These are phyloP conservation scores for Trigoniulus corallinus DNA, from an alignment of 1,140 invertebrate genomes.

Conservation along the genomic window DNA sequence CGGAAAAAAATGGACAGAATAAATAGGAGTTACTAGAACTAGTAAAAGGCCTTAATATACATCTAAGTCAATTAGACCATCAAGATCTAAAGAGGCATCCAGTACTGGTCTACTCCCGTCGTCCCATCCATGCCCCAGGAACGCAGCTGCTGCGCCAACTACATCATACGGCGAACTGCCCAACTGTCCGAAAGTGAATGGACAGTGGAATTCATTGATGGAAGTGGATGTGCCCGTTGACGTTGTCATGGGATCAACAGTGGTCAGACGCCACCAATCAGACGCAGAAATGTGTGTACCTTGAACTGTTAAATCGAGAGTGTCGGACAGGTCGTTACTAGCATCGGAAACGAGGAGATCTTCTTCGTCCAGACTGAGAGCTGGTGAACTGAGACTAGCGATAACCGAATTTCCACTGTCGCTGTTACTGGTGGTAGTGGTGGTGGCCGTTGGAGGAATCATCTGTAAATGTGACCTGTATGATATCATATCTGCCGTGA, in stretches of 20 bases:
- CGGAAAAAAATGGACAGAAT: too few species aligned
- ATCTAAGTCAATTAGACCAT: conserved; percentile 17
- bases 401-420: conserved; percentile 15
- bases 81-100: conserved; percentile 16
- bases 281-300: conserved; percentile 22
- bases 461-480: conserved; percentile 18
- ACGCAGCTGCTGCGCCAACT: conserved; percentile 10
- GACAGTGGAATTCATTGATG: conserved; percentile 1
- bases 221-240: conserved; percentile 7
- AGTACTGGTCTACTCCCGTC: conserved; percentile 13
- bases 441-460: conserved; percentile 14
- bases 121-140: conserved; percentile 12
- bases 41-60: too few species aligned
- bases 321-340: conserved; percentile 8
- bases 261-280: conserved; percentile 23
- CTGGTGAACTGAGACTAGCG: not conserved
- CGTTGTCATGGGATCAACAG: conserved; percentile 4
- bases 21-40: too few species aligned
- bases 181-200: conserved; percentile 8
- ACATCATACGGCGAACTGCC: conserved; percentile 9
- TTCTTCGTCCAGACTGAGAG: conserved; percentile 14
- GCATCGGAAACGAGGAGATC: not conserved
- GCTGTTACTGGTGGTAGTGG: conserved; percentile 11
- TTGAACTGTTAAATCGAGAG: conserved; percentile 22
- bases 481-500: not conserved